Evolutionary conservation across 2,797 vertebrate genomes (phyloP), one percentile per base, ranked within the genome.

Genomic region (Melanotaenia pygmaea): DNA sequence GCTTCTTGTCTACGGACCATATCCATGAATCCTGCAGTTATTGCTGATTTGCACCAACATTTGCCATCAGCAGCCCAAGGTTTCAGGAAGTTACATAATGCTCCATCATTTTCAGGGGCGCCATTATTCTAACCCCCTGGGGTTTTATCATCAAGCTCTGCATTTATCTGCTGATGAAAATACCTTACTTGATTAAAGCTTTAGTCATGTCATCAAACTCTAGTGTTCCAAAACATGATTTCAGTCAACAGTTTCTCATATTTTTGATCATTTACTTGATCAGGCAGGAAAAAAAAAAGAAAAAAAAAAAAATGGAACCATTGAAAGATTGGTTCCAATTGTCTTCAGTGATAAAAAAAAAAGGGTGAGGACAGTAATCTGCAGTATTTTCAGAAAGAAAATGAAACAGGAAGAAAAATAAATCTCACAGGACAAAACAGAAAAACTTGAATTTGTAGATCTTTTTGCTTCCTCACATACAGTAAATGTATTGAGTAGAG

Each of bases 211-310:
- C 75, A 79, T 76, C 69, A 74, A 70, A 79, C 70, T 67, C 67
- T 53, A 57, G 58, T 81, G 61, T 81, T 60, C 63, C 64, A 35
- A 72, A 70, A 61, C 11, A 60, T 78, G 76, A 77, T 82, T 72
- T 80, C 61, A 43, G 51, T 74, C 63, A 70, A 77, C 16, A 4
- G 18, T 40, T 73, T 30, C 75, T 79, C 61, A 59, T 43, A 59
- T 78, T 84, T 47, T 82, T 90, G 72, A 88, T 90, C 65, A 83
- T 86, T 86, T 84, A 84, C 91, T 85, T 35, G 86, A 37, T 58
- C 35, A 37, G 28, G 0, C 8, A 11, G 64, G 77, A 61, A 58
- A 68, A 66, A 50, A 74, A 70, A 71, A 53, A 81, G 82, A 82
- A 73, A 58, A 62, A 82, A 59, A 88, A 77, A 68, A 32, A 5